Conservation (phyloP, 2,113 vertebrate genomes). For the Cynoglossus semilaevis region DNA sequence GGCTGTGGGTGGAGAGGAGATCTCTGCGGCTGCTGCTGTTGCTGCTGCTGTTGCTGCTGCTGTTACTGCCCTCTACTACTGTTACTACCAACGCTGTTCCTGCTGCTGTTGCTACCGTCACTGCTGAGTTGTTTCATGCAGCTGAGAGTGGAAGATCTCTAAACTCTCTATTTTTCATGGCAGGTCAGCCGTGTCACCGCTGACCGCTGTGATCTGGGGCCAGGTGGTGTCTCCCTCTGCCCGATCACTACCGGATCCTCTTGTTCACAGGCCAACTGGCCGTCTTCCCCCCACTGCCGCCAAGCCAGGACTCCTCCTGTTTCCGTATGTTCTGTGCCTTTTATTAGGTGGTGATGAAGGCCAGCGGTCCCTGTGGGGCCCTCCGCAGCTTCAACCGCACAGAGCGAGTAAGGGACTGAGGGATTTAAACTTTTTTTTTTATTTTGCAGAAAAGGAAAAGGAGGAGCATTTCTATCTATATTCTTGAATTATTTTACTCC, state of each 20-base stretch:
- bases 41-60: no score
- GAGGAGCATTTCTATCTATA: conserved; percentile 76
- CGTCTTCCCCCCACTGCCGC: conserved; percentile 51
- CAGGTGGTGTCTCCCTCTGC: conserved; percentile 75
- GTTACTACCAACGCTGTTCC: background rate
- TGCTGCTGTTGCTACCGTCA: background rate
- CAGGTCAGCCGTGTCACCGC: conserved; percentile 70
- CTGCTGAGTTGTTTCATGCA: conserved; percentile 40
- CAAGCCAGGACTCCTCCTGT: conserved; percentile 73
- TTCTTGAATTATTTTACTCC: conserved; percentile 77
- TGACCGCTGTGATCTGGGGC: conserved; percentile 80
- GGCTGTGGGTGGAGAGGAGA: conserved; percentile 24
- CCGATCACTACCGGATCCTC: conserved; percentile 75
- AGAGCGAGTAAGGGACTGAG: conserved; percentile 31
- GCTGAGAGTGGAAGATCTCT: conserved; percentile 68
- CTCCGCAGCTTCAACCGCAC: conserved; percentile 71
- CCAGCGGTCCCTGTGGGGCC: conserved; percentile 68
- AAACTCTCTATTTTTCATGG: conserved; percentile 62
- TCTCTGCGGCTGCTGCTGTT: background rate
- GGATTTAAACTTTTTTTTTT: conserved; percentile 76
- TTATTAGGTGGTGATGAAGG: conserved; percentile 73
- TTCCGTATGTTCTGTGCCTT: conserved; percentile 78
- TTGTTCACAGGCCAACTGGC: conserved; percentile 79
- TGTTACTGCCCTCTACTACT: background rate
- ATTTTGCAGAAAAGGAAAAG: conserved; percentile 67